A percentile compares a stretch with the other conserved stretches of the same genome.
phyloP scores from a whole-genome alignment of 1,140 invertebrate species.

The Chrysopa pallens region DNA sequence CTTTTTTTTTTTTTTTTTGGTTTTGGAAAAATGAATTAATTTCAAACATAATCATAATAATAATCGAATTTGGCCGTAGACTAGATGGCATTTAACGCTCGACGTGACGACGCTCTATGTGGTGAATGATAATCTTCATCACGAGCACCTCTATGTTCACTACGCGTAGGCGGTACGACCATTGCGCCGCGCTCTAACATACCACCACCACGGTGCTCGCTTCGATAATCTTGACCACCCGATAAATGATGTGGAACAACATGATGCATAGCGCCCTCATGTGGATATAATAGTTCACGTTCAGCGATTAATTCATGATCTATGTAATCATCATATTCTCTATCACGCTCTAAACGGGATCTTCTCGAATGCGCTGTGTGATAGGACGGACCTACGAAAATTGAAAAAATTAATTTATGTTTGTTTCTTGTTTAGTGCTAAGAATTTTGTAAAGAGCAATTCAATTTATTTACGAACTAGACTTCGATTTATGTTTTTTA shows the following conservation, averaged over 20 bases:
- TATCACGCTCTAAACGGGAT: conserved; percentile 19
- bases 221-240: conserved; percentile 7
- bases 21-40: no score
- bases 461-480: no score
- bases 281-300: conserved; percentile 10
- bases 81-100: conserved; percentile 31
- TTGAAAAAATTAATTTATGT: no score
- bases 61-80: conserved; percentile 4
- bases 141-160: conserved; percentile 11
- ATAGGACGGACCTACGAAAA: conserved; percentile 14
- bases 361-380: conserved; percentile 16
- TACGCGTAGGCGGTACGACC: conserved; percentile 9
- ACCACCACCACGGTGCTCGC: conserved; percentile 15
- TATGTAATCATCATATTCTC: conserved; percentile 24
- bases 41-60: background rate
- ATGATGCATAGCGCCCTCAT: conserved; percentile 12
- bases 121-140: conserved; percentile 26
- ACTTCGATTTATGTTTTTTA: no score
- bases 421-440: no score
- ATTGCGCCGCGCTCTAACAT: conserved; percentile 7
- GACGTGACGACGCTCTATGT: conserved; percentile 26
- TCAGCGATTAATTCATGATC: conserved; percentile 14
- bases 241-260: conserved; percentile 10
- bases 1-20: no score
- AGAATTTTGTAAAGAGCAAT: no score